Conservation (phyloP, 2,113 vertebrate species). For the Stegastes partitus region DNA sequence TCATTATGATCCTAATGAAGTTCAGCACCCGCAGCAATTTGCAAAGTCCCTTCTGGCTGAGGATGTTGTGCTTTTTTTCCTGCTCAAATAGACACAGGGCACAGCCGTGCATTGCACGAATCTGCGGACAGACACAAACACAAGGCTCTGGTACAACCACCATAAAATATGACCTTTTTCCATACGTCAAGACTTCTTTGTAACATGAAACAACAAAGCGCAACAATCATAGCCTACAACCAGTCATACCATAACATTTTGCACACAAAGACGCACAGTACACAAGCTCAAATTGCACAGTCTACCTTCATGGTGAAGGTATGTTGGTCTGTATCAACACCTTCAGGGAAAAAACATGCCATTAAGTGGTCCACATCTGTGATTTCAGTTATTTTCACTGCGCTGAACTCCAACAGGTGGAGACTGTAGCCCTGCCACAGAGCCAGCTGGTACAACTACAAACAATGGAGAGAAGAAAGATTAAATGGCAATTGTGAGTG, state of each 20-base stretch:
- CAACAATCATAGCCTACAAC: neutral
- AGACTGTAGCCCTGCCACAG: conserved; percentile 90
- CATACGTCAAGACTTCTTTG: neutral
- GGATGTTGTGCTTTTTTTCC: conserved; percentile 82
- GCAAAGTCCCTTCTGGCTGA: conserved; percentile 81
- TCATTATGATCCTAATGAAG: conserved; percentile 76
- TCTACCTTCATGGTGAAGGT: conserved; percentile 84
- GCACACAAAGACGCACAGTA: neutral
- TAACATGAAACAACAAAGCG: neutral
- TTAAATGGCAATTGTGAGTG: neutral
- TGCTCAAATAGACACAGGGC: conserved; percentile 84
- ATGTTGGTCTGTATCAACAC: conserved; percentile 85
- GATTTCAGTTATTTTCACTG: conserved; percentile 80
- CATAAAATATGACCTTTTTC: neutral
- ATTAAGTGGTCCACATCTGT: conserved; percentile 86
- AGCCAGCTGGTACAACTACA: conserved; percentile 91
- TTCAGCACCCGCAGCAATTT: conserved; percentile 87
- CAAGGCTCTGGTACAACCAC: neutral
- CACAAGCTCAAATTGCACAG: neutral
- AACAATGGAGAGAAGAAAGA: neutral
- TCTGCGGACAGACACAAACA: conserved; percentile 53
- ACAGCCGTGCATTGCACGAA: conserved; percentile 72
- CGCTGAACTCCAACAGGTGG: conserved; percentile 86
- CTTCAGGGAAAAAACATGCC: conserved; percentile 88
- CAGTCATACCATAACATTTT: neutral